A percentile compares a stretch with the other conserved stretches of the same genome.
phyloP scores from a whole-genome alignment of 2,888 invertebrate genomes.

The Acanthosepion pharaonis region DNA sequence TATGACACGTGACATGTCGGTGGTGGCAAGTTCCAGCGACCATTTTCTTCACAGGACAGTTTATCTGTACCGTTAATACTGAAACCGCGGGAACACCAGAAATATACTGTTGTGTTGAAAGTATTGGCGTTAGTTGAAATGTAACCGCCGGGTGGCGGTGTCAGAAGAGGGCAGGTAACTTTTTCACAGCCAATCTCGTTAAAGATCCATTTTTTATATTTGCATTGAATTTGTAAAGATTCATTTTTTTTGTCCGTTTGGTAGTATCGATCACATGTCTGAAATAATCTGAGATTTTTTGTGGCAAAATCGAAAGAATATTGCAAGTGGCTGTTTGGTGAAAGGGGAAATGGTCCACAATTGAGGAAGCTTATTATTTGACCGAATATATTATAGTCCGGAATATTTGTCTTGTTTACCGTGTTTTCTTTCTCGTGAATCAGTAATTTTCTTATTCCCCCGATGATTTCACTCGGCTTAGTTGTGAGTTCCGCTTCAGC shows the following conservation, averaged over 20 bases:
- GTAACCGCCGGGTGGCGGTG: neutral
- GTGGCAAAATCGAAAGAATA: neutral
- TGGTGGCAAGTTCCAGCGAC: neutral
- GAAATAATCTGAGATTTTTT: neutral
- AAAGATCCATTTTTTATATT: neutral
- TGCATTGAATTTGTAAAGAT: neutral
- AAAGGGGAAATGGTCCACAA: neutral
- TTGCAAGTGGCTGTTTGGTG: neutral
- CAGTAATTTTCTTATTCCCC: neutral
- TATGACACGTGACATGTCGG: neutral
- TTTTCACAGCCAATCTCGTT: neutral
- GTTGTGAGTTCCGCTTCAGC: neutral
- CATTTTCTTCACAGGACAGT: neutral
- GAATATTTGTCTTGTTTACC: neutral
- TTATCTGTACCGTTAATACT: neutral
- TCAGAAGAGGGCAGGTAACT: neutral
- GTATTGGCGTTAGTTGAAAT: neutral
- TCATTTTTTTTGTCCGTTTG: neutral
- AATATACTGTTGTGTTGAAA: neutral
- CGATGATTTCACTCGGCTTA: neutral
- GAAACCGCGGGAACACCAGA: neutral
- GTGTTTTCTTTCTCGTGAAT: neutral
- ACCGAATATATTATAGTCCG: neutral
- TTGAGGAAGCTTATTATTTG: constrained; percentile 36
- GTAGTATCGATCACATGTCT: neutral